Base-by-base conservation (phyloP, 2,888 invertebrate genomes). In the Thereva nobilitata region DNA sequence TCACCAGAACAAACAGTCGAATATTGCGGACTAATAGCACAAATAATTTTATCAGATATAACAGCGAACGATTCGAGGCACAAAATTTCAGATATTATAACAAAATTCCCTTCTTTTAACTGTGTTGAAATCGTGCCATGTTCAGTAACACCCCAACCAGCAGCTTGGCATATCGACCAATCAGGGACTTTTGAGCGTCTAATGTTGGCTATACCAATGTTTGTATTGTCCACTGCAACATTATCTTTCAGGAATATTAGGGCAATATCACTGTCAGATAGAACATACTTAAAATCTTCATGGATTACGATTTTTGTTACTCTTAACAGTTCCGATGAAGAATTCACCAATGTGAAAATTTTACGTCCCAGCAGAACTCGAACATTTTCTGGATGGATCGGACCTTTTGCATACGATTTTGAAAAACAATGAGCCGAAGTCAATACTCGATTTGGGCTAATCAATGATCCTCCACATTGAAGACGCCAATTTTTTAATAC, bases 381-480 rank as follows among this genome's bases (percentile, higher is more conserved):
- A 23, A 23, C 23, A 23, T 23, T 23, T 23, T 23, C 23, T 23
- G 23, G 23, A 23, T 23, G 23, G 34, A 41, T 35, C 41, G 45
- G 3, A 37, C 12, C 35, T 40, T 50, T 38, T 57, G 56, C 50
- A n/a, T 52, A 37, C 40, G 40, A 54, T 45, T 61, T 49, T 44
- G 64, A 61, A 8, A 68, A 56, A 47, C 68, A 68, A 54, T 68
- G 68, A 4, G 66, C 68, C 3, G 68, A 37, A 4, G 66, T 63
- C 38, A 68, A 4, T 3, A 68, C 49, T 50, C 53, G 63, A 40
- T 50, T 10, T 1, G 66, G 53, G 10, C 12, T 38, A 4, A 68
- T 45, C 23, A 68, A 45, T 4, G 66, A 68, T 49, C 66, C 68
- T 9, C 56, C 64, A 53, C 68, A 68, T 12, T 59, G 66, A 23